These are phyloP conservation scores for Gymnothorax javanicus DNA, from an alignment of 2,797 vertebrate genomes.

Conservation along the genomic window DNA sequence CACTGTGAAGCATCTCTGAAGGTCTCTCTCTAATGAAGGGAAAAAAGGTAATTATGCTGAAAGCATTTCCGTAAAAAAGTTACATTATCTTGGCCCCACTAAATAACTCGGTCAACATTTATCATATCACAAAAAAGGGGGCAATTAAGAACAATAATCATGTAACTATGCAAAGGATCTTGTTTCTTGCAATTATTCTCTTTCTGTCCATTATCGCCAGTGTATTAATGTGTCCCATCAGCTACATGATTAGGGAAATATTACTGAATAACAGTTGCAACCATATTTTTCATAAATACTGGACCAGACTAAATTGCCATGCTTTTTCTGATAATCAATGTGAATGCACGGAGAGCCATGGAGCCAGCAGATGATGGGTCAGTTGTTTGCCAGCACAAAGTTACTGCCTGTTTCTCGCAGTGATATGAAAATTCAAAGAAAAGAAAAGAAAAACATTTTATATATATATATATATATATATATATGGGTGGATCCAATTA, in stretches of 20 bases:
- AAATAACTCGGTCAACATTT: constrained; percentile 52
- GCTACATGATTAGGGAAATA: neutral
- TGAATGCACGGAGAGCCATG: neutral
- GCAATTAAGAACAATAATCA: constrained; percentile 49
- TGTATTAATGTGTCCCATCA: neutral
- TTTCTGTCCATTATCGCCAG: neutral
- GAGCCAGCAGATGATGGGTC: neutral
- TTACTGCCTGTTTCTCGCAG: neutral
- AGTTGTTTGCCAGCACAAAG: neutral
- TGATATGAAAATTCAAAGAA: too few species aligned
- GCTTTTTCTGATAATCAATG: neutral
- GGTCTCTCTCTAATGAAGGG: too few species aligned
- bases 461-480: too few species aligned
- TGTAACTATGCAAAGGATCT: neutral
- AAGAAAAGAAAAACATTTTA: too few species aligned
- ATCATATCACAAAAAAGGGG: constrained; percentile 41
- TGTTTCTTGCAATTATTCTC: neutral
- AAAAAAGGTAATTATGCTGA: constrained; percentile 37
- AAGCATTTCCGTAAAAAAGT: constrained; percentile 42
- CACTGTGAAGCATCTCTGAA: too few species aligned
- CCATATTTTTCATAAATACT: neutral
- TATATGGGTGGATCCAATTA: too few species aligned
- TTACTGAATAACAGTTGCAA: neutral
- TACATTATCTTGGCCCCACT: constrained; percentile 44
- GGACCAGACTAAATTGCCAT: neutral